phyloP scores from a whole-genome alignment of 2,888 invertebrate species.

The Agrochola circellaris region DNA sequence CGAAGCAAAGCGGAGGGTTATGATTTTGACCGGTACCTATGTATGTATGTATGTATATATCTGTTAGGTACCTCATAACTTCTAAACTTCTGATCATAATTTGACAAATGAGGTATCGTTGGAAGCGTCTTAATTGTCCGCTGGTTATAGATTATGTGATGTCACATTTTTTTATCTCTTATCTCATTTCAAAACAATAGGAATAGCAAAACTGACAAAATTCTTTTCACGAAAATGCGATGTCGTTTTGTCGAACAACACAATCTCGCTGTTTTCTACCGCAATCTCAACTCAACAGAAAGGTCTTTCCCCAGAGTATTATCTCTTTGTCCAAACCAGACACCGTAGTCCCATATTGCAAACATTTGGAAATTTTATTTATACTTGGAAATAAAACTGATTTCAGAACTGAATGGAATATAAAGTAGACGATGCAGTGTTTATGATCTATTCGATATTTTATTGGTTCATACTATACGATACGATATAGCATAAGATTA shows the following conservation, averaged over 20 bases:
- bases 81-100: no score
- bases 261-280: constrained; percentile 37
- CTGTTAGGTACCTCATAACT: no score
- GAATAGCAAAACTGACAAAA: constrained; percentile 2
- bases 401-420: constrained; percentile 35
- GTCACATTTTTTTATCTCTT: no score
- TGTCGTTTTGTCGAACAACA: constrained; percentile 29
- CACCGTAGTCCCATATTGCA: constrained; percentile 28
- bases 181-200: not conserved
- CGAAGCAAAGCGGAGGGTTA: no score
- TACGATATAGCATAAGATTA: no score
- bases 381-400: constrained; percentile 54
- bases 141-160: no score
- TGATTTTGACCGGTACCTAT: no score
- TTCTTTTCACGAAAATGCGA: constrained; percentile 20
- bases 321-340: constrained; percentile 55
- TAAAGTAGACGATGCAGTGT: constrained; percentile 39
- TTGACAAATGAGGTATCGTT: no score
- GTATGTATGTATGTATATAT: no score
- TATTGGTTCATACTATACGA: constrained; percentile 10
- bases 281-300: constrained; percentile 48
- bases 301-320: constrained; percentile 70
- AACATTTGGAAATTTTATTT: constrained; percentile 52
- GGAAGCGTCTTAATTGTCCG: no score
- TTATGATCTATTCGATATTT: constrained; percentile 30